These are phyloP conservation scores for Meloidogyne exigua DNA, from an alignment of 1,140 invertebrate species.

Conservation along the genomic window DNA sequence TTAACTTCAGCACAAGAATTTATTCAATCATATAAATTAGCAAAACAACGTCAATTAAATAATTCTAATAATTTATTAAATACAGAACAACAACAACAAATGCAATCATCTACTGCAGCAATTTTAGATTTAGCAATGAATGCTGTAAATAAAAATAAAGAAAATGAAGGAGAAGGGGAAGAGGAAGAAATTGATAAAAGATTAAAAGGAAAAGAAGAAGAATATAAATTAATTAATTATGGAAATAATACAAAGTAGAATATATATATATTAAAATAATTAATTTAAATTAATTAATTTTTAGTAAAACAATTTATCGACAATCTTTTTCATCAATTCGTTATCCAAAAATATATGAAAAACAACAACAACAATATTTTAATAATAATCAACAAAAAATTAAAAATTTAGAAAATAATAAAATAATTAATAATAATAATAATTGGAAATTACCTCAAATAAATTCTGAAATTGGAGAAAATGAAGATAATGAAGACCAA, in stretches of 20 bases:
- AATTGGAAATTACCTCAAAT: neutral
- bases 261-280: neutral
- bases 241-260: neutral
- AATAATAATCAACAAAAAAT: constrained; percentile 3
- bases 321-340: neutral
- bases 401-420: neutral
- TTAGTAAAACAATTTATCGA: neutral
- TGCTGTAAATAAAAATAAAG: neutral
- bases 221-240: no score
- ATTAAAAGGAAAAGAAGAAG: neutral
- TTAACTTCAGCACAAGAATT: neutral
- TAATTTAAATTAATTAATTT: neutral
- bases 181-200: neutral
- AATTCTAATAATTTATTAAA: neutral
- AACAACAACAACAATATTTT: neutral
- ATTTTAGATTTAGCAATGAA: constrained; percentile 17
- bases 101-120: constrained; percentile 22
- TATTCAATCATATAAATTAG: neutral
- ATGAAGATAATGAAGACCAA: neutral
- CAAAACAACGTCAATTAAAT: constrained; percentile 4
- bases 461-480: neutral
- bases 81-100: neutral
- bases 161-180: neutral
- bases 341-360: neutral
- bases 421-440: neutral